Evolutionary conservation across 2,113 vertebrate genomes (phyloP), one percentile per base, ranked within the genome.

Genomic region (Indicator indicator): DNA sequence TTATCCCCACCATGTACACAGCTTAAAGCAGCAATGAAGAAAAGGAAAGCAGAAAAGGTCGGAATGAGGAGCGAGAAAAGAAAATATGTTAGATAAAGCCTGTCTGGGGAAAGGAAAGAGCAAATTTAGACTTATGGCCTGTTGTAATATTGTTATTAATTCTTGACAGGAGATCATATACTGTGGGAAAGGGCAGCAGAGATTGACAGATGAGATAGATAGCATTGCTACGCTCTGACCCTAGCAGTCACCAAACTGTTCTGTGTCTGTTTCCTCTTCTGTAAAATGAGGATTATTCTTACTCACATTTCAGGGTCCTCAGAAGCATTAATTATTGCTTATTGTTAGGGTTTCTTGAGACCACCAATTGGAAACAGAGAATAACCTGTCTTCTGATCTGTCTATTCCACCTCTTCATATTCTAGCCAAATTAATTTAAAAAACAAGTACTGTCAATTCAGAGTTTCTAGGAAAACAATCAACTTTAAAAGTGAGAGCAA

Each of bases 121-220:
- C 0, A 0, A 88, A 84, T 93, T 91, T 82, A 95, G 52, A 63
- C 74, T 86, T 88, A 68, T 79, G 62, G 77, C 76, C 42, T 79
- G 21, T 87, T 70, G 21, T 88, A 84, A 56, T 94, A 86, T 84
- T 84, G 70, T 73, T 94, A 91, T 89, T 94, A 92, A 91, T 96
- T 94, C 63, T 79, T 78, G 59, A 90, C 50, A 76, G 79, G 86
- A 77, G 69, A 92, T 93, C 58, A 46, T 55, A 52, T 48, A 70
- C 33, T 93, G 21, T 82, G 59, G 26, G 76, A 94, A 95, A 96
- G 86, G 86, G 86, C 83, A 95, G 78, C 63, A 80, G 67, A 83
- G 89, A 79, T 7, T 79, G 94, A 79, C 74, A 89, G 77, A 72
- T 60, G 36, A 85, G 70, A 84, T 52, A 83, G 82, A 83, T 76